Evolutionary conservation across 1,140 invertebrate species (phyloP).

Genomic region (Acromyrmex charruanus): DNA sequence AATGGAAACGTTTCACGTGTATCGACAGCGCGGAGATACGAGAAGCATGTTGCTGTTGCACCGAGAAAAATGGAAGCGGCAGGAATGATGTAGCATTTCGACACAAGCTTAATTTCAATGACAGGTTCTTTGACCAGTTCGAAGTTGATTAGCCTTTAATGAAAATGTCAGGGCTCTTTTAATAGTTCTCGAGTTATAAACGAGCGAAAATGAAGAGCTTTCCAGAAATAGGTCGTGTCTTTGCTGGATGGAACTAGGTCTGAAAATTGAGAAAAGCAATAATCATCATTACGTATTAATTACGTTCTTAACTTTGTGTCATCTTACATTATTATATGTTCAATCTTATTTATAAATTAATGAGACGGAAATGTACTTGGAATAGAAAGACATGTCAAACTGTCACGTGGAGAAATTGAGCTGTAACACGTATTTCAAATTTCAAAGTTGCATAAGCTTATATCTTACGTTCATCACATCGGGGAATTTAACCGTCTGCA

Average conservation of each 20-base stretch:
- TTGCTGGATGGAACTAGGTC: conserved; percentile 10
- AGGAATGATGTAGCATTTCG: conserved; percentile 1
- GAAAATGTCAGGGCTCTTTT: neutral
- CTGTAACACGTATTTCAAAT: no score
- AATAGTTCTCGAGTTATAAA: conserved; percentile 35
- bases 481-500: neutral
- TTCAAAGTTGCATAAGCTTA: neutral
- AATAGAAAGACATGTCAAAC: neutral
- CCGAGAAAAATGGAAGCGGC: conserved; percentile 17
- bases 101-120: conserved; percentile 16
- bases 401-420: neutral
- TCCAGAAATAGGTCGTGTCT: conserved; percentile 8
- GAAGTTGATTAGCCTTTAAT: conserved; percentile 26
- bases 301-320: conserved; percentile 17
- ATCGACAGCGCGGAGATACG: conserved; percentile 13
- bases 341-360: neutral
- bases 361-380: neutral
- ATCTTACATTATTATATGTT: neutral
- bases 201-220: conserved; percentile 20
- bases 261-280: neutral
- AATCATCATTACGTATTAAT: conserved; percentile 21
- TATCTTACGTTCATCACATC: neutral
- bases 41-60: neutral
- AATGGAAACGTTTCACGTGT: conserved; percentile 21
- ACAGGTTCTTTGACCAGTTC: neutral